A percentile compares a stretch with the other conserved stretches of the same genome.
These are phyloP conservation scores for Hydriomena furcata DNA, from an alignment of 2,888 invertebrate species.

Conservation along the genomic window DNA sequence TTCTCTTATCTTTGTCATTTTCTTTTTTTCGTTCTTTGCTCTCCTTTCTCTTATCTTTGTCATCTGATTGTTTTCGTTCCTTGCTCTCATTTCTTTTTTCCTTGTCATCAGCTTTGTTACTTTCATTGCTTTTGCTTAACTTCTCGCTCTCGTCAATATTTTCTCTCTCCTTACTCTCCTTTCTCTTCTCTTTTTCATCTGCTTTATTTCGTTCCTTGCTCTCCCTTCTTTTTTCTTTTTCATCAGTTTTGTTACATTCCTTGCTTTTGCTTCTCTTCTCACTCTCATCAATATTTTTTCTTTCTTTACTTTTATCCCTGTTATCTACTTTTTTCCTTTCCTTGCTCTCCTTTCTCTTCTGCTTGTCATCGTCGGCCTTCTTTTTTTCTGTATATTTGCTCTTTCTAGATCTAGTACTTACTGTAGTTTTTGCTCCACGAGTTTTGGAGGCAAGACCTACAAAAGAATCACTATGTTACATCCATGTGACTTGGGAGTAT, in stretches of 20 bases:
- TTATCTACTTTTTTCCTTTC: not conserved
- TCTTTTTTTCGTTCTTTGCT: not conserved
- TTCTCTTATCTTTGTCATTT: not conserved
- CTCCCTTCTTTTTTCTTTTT: not conserved
- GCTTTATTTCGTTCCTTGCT: not conserved
- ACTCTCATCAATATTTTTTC: not conserved
- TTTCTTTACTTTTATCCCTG: slow-evolving; percentile 1
- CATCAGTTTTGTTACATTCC: too few relatives aligned
- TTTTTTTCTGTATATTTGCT: slow-evolving; percentile 32
- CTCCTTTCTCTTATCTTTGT: not conserved
- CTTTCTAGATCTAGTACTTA: slow-evolving; percentile 20
- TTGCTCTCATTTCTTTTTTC: not conserved
- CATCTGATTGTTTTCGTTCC: not conserved
- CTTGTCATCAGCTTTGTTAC: too few relatives aligned
- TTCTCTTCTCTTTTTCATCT: not conserved
- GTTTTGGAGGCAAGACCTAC: slow-evolving; percentile 25
- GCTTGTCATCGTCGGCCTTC: slow-evolving; percentile 1
- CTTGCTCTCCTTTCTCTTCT: not conserved
- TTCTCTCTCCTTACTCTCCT: not conserved
- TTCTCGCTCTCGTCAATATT: not conserved
- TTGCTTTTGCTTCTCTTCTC: too few relatives aligned
- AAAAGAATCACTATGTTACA: slow-evolving; percentile 20
- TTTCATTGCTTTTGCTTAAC: not conserved
- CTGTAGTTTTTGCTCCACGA: slow-evolving; percentile 18
- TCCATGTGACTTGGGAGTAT: not conserved